Base-by-base conservation (phyloP, 2,888 invertebrate species). In the Dorcus hopei region DNA sequence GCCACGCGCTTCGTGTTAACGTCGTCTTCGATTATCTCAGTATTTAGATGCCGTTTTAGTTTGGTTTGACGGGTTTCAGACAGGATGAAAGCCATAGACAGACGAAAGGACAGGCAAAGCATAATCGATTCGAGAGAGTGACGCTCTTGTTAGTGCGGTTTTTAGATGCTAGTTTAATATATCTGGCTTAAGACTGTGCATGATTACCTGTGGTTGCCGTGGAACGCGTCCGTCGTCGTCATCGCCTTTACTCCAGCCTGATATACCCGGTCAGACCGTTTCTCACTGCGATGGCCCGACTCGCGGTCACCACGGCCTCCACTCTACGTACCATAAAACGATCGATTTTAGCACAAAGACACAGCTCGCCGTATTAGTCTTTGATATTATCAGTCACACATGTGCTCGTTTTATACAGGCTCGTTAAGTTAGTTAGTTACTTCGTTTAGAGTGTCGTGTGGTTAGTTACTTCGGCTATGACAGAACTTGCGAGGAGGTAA, bases 401-500 rank as follows among this genome's bases (percentile, higher is more conserved):
- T 33, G 26, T 33, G 26, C 26, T 33, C 26, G 26, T 33, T 33
- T 33, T 45, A 45, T 45, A 2, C 11, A 42, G 5, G 7, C 14
- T 42, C 11, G 11, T 42, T 42, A 42, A 42, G 19, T 19, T 19
- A n/a, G 33, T 53, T 43, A 39, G 16, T 52, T 52, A 38, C 41
- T 52, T 45, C 53, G 54, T 60, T 60, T 60, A 57, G 43, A 38
- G 53, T 60, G 52, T 60, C 53, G 57, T 55, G 59, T 59, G 38
- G 49, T 54, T 42, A 42, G 38, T 47, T 48, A 48, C 40, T 57
- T 52, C 38, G 38, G 42, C 52, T 52, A 52, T 56, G 23, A 54
- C 38, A 54, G 43, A 56, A 65, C 64, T 68, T 67, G 74, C 76
- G 79, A 79, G 79, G 79, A 80, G 79, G 79, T 77, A 77, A 79